These are phyloP conservation scores for Homalodisca vitripennis DNA, from an alignment of 1,140 invertebrate genomes.

Conservation along the genomic window DNA sequence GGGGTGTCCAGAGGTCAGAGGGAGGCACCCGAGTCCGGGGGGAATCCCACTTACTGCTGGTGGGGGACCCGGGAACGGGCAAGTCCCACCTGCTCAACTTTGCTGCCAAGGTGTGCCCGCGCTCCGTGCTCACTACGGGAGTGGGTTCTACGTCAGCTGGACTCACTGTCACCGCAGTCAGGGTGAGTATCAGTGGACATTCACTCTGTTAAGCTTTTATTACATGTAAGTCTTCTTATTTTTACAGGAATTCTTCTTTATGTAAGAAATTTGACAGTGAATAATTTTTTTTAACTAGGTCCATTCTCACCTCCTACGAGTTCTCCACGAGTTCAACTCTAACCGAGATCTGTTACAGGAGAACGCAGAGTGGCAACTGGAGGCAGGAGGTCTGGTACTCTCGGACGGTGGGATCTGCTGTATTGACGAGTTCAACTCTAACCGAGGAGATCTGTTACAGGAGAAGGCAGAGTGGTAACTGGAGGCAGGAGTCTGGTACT, in stretches of 20 bases:
- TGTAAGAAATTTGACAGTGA: too few relatives aligned
- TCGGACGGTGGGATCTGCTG: constrained; percentile 89
- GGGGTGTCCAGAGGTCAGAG: constrained; percentile 62
- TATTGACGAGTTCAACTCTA: constrained; percentile 88
- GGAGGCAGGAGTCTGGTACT: constrained; percentile 84
- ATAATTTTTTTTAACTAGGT: not conserved
- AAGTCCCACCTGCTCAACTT: constrained; percentile 87
- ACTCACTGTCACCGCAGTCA: constrained; percentile 82
- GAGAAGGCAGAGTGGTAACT: constrained; percentile 83
- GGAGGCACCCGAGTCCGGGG: constrained; percentile 62
- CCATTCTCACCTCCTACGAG: too few relatives aligned
- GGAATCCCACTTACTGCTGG: constrained; percentile 81
- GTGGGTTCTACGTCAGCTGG: constrained; percentile 84
- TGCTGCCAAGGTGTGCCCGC: constrained; percentile 67
- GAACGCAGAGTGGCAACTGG: constrained; percentile 82
- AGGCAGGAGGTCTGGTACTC: constrained; percentile 80
- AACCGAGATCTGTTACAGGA: constrained; percentile 57
- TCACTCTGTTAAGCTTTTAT: too few relatives aligned
- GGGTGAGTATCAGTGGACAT: constrained; percentile 52
- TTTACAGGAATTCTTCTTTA: too few relatives aligned
- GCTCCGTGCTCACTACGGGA: constrained; percentile 84
- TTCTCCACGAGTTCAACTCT: too few relatives aligned
- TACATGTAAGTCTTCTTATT: too few relatives aligned
- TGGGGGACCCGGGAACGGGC: constrained; percentile 89
- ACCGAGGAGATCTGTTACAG: constrained; percentile 62